A percentile compares a stretch with the other conserved stretches of the same genome.
Evolutionary conservation across 2,113 vertebrate genomes (phyloP).

Genomic region (Ptyas mucosa): DNA sequence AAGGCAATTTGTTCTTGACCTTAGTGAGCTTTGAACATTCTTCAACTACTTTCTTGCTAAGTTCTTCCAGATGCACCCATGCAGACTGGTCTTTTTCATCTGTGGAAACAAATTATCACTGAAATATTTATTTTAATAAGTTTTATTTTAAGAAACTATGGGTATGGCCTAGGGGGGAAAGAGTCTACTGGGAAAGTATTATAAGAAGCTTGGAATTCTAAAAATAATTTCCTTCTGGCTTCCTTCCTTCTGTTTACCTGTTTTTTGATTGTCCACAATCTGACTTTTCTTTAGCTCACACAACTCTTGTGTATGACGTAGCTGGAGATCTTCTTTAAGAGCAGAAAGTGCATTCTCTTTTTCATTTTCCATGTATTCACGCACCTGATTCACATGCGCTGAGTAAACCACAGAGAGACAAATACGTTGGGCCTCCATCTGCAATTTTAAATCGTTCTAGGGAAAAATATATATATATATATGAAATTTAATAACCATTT

Average conservation of each 20-base stretch:
- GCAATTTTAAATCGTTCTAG: conserved; percentile 82
- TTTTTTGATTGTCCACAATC: conserved; percentile 57
- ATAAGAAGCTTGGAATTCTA: background rate
- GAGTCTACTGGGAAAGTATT: background rate
- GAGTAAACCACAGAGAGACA: conserved; percentile 89
- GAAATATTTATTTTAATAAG: background rate
- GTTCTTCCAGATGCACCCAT: conserved; percentile 68
- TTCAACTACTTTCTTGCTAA: conserved; percentile 74
- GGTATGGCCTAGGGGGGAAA: background rate
- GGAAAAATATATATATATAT: conserved; percentile 15
- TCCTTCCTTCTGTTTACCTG: conserved; percentile 71
- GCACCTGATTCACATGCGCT: conserved; percentile 83
- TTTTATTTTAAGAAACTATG: background rate
- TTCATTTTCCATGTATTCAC: conserved; percentile 71
- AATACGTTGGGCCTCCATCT: conserved; percentile 89
- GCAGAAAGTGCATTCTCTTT: conserved; percentile 70
- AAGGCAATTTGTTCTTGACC: conserved; percentile 55
- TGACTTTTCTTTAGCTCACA: conserved; percentile 71
- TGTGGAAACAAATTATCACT: conserved; percentile 44
- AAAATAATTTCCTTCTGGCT: background rate
- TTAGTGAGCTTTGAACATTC: conserved; percentile 75
- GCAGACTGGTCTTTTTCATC: conserved; percentile 64
- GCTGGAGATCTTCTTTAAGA: conserved; percentile 72
- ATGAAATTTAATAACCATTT: background rate
- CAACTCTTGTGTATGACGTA: conserved; percentile 65